Evolutionary conservation across 2,797 vertebrate genomes (phyloP), one percentile per base, ranked within the genome.

Genomic region (Sebastes kiyomatsui): DNA sequence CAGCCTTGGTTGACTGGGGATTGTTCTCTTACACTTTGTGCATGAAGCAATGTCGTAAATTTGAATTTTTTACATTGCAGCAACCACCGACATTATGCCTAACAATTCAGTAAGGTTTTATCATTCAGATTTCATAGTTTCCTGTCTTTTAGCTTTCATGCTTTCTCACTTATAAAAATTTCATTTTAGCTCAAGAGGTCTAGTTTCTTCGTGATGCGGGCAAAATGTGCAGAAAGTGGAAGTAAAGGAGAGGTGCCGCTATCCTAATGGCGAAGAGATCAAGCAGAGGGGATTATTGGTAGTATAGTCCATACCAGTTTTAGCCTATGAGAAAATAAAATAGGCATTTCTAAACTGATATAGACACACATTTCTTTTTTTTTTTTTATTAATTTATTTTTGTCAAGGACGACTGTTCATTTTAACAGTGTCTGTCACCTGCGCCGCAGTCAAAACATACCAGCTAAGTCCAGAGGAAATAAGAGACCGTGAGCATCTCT

Each of bases 111-210:
- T 56, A 20, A 67, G 35, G n/a, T 79, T 82, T 72, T 75, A 72
- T 77, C 55, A 84, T 84, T 86, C 70, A 78, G 35, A 84, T 79
- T 76, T 89, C 59, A 66, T 54, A 73, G 49, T 79, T 84, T 72
- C 73, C 62, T 82, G 69, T 72, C 88, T 87, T 83, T 88, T 68
- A 85, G 81, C 67, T 87, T 89, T 79, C 14, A 58, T 84, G 72
- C 59, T 81, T 72, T 80, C 71, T 86, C 11, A 10, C 52, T 83
- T 72, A 75, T 85, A 68, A 85, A 85, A 83, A 78, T 78, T 70
- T 72, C 54, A 90, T 80, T 60, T 64, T 69, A 61, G 61, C 79
- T 81, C 71, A 79, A 83, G 82, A 84, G 81, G 80, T 87, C 77
- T 83, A 12, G 55, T 79, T 84, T 80, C 72, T 68, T 79, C 25